phyloP scores from a whole-genome alignment of 2,113 vertebrate genomes.

The Crotalus helleri region DNA sequence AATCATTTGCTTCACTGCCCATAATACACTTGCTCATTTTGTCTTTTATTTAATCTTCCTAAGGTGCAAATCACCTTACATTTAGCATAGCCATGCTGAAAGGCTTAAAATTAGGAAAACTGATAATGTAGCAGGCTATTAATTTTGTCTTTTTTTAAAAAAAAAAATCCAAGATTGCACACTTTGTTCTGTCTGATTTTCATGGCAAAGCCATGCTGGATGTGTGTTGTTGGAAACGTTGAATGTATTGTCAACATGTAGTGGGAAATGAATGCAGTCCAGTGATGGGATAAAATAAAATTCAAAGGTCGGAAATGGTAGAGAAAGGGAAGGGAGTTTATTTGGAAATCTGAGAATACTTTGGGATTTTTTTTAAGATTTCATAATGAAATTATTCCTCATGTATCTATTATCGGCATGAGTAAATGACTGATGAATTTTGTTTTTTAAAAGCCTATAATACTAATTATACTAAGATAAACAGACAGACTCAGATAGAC shows the following conservation, averaged over 20 bases:
- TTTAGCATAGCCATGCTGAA: constrained; percentile 31
- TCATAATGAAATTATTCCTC: background rate
- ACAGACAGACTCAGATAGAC: too few species aligned
- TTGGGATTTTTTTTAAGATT: background rate
- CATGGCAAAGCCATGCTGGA: background rate
- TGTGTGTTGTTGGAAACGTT: constrained; percentile 30
- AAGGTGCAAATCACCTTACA: constrained; percentile 47
- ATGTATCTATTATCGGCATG: background rate
- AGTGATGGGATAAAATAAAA: background rate
- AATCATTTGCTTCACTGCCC: constrained; percentile 49
- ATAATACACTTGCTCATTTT: constrained; percentile 49
- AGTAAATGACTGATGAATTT: background rate
- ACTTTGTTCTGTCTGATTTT: background rate
- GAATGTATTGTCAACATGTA: background rate
- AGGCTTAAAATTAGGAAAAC: constrained; percentile 32
- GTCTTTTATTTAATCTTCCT: constrained; percentile 46
- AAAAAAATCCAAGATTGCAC: background rate
- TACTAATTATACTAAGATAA: too few species aligned
- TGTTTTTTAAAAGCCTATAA: background rate
- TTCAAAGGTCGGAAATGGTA: background rate
- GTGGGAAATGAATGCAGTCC: background rate
- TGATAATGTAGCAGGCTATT: constrained; percentile 25
- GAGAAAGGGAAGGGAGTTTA: background rate
- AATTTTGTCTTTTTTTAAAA: background rate
- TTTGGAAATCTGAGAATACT: background rate